Base-by-base conservation (phyloP, 2,888 invertebrate species). In the Aspidiotus destructor region DNA sequence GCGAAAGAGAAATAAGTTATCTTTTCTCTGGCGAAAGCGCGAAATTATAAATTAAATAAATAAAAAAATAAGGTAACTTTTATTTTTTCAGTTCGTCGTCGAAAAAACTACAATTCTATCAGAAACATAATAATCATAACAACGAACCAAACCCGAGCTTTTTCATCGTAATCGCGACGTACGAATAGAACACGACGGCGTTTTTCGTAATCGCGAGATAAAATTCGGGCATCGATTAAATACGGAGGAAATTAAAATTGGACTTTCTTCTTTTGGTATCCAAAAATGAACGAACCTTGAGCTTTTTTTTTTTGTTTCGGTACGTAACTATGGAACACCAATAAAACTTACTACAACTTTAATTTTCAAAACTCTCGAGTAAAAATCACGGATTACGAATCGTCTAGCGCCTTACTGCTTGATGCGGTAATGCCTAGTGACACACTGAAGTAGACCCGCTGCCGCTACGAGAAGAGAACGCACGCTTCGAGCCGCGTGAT, bases 401-500 rank as follows among this genome's bases (percentile, higher is more conserved):
- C 65, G 60, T 44, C 58, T 44, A 57, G 48, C 42, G 58, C 65
- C 65, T 65, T 58, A 58, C 65, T 58, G 60, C 58, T 48, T 65
- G 58, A 57, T 65, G 60, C 57, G 57, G 44, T 65, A 65, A 65
- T 65, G 65, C 65, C 65, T 65, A 65, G 65, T 65, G 65, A 65
- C 65, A 65, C 65, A 65, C 65, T 65, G 65, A 65, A 65, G 48
- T 44, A 28, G 5, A 28, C 28, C 28, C 28, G 28, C 42, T 58
- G 58, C 58, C 57, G 42, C 16, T 16, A 15, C 42, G 16, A 55
- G 15, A 41, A 65, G 58, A 65, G 55, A 65, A 65, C 65, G 60
- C 42, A 65, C 57, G 41, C 63, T 17, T 41, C 44, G 16, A 65
- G 44, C 65, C 65, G 65, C 65, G 65, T 65, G 58, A 65, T 58